These are phyloP conservation scores for Shinisaurus crocodilurus DNA, from an alignment of 2,113 vertebrate genomes.

Conservation along the genomic window DNA sequence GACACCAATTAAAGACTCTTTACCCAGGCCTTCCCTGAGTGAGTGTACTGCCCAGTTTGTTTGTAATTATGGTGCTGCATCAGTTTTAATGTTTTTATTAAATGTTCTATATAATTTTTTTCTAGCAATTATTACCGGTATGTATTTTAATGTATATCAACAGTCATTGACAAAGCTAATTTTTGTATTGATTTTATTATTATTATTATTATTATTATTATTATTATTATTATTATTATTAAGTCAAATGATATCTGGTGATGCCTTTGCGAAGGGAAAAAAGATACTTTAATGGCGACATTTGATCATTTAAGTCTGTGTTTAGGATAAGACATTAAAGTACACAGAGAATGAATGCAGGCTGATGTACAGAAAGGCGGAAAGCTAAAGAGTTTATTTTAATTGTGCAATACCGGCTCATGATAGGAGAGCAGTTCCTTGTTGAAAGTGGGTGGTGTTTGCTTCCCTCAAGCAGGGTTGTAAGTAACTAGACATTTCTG, in stretches of 20 bases:
- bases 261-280: conserved; percentile 3
- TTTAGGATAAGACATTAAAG: conserved; percentile 16
- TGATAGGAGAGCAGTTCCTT: not conserved
- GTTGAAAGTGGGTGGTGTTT: conserved; percentile 1
- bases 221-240: too few species aligned
- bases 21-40: too few species aligned
- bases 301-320: not conserved
- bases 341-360: conserved; percentile 9
- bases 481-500: not conserved
- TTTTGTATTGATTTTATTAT: not conserved
- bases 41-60: too few species aligned
- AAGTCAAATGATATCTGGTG: not conserved
- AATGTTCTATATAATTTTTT: too few species aligned
- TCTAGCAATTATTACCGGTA: too few species aligned
- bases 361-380: not conserved
- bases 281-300: not conserved
- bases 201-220: too few species aligned
- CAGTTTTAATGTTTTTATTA: too few species aligned
- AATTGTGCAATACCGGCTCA: not conserved
- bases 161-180: not conserved
- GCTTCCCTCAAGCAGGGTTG: not conserved
- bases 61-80: too few species aligned
- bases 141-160: not conserved
- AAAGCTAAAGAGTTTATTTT: not conserved
- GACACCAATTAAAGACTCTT: too few species aligned